Evolutionary conservation across 2,113 vertebrate species (phyloP), one percentile per base, ranked within the genome.

Genomic region (Menidia beryllina): DNA sequence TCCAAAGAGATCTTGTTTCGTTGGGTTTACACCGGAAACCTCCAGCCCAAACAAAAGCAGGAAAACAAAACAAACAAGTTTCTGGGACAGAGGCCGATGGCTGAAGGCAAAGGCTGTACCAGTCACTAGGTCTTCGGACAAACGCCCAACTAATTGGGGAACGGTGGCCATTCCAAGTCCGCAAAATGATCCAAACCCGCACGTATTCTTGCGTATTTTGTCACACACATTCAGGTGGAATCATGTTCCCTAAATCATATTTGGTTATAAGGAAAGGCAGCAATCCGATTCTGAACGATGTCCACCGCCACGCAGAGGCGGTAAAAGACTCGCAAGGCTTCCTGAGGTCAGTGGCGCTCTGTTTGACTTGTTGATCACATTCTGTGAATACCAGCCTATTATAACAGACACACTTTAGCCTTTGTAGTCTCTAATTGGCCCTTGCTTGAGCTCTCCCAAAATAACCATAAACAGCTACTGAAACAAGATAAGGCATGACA

Each of bases 21-120:
- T 52, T 48, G 57, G 51, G 84, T 88, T 93, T 84, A 82, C 87
- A 75, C 60, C 91, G 85, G 86, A 89, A 91, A 85, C 82, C 84
- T 84, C 48, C 3, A 71, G 74, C 79, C 75, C 73, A 92, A 92
- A 93, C 86, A 91, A 87, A 86, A 81, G 70, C 84, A 81, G 84
- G 71, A 86, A 84, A 84, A 89, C 89, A 91, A 54, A 92, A 91
- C 87, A 90, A 91, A 92, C 77, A 88, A 79, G 59, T 57, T 72
- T 69, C 68, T 45, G 19, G 64, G 75, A 56, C 59, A 36, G 61
- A 63, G 77, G 21, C 79, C 75, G 56, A 59, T 12, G 59, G 52
- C 48, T 50, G 56, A 79, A 60, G 64, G 64, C 26, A 58, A 62
- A 84, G 72, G 64, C 39, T 23, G 65, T 54, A 45, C 50, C 47